phyloP scores from a whole-genome alignment of 2,113 vertebrate species.

The Chauna torquata region DNA sequence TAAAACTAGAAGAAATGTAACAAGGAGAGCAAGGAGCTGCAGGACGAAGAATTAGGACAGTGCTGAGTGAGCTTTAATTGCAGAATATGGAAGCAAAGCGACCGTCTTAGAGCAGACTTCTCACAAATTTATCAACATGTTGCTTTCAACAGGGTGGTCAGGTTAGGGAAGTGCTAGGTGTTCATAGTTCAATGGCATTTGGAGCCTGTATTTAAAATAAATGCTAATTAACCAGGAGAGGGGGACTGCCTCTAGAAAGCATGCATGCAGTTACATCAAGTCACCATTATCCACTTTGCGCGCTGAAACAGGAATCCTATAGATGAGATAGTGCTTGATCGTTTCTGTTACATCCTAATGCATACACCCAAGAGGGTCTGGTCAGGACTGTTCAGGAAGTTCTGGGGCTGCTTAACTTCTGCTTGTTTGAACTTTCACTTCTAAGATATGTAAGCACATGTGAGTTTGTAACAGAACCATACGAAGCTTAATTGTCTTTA shows the following conservation, averaged over 20 bases:
- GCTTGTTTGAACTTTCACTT: neutral
- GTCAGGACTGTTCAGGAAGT: neutral
- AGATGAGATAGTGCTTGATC: neutral
- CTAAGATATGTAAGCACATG: neutral
- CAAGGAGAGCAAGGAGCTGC: rapidly evolving
- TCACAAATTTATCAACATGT: neutral
- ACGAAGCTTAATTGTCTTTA: neutral
- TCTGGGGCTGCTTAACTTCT: neutral
- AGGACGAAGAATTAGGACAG: neutral
- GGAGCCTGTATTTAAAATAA: neutral
- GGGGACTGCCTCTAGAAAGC: neutral
- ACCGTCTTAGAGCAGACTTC: neutral
- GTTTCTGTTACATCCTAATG: neutral
- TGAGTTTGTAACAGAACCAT: neutral
- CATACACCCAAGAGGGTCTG: neutral
- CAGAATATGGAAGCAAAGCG: neutral
- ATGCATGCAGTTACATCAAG: neutral
- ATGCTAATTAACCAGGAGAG: neutral
- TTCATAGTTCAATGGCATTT: neutral
- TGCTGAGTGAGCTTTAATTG: neutral
- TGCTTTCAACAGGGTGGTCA: neutral
- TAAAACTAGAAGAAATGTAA: neutral
- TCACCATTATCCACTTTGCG: neutral
- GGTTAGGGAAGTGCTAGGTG: neutral
- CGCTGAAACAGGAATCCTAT: neutral